phyloP scores from a whole-genome alignment of 2,797 vertebrate genomes.

The Capromys pilorides region DNA sequence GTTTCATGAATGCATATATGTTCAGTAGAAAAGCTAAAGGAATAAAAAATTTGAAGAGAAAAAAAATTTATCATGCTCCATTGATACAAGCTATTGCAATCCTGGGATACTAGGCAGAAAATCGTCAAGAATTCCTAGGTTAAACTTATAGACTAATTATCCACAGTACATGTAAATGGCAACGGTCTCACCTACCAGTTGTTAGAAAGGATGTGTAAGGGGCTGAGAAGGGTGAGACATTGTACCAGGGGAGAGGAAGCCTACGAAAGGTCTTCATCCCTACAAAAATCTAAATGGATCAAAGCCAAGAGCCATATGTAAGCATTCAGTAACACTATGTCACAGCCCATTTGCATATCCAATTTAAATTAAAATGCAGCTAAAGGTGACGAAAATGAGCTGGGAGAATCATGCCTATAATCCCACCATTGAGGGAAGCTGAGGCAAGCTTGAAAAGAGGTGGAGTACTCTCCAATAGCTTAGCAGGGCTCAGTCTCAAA shows the following conservation, averaged over 20 bases:
- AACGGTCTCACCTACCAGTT: neutral
- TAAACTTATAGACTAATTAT: neutral
- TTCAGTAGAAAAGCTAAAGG: neutral
- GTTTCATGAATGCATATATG: neutral
- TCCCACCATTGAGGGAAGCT: neutral
- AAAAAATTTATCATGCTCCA: neutral
- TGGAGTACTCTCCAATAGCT: too few relatives aligned
- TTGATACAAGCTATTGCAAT: neutral
- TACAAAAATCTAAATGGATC: neutral
- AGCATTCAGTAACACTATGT: neutral
- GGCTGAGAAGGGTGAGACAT: neutral
- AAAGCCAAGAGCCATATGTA: neutral
- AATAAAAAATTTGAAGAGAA: neutral
- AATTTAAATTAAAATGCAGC: neutral
- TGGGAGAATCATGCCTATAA: neutral
- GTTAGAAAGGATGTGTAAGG: neutral
- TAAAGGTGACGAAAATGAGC: neutral
- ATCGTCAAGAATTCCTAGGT: neutral
- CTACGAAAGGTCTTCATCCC: neutral
- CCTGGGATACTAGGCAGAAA: neutral
- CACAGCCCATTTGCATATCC: neutral
- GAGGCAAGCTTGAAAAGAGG: neutral
- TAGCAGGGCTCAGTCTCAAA: too few relatives aligned
- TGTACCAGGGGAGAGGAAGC: neutral
- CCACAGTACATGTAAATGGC: neutral